Percentiles rank a stretch among this genome's conserved stretches.
Conservation (phyloP, 1,140 invertebrate genomes). For the Caerostris darwini region DNA sequence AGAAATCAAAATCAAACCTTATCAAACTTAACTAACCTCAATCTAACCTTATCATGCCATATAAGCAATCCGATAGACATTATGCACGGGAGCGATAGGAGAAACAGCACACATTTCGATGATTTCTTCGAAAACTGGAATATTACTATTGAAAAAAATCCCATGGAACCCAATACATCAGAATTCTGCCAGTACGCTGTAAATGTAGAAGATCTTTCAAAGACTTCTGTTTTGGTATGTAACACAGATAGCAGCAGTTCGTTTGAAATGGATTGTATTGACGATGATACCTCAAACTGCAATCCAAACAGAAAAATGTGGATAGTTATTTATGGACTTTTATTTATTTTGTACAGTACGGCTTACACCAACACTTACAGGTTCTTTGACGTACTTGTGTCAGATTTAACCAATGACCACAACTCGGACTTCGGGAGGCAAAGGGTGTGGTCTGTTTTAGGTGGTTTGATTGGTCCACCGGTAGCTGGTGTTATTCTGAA, state of each 20-base stretch:
- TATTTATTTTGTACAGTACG: neutral
- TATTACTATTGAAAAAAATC: neutral
- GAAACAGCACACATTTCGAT: neutral
- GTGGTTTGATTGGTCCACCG: neutral
- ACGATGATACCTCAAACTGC: neutral
- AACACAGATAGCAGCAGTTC: neutral
- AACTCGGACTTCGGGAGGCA: constrained; percentile 14
- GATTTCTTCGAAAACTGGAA: neutral
- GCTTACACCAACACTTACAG: neutral
- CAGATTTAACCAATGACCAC: neutral
- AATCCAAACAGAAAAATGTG: neutral
- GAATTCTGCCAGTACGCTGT: neutral
- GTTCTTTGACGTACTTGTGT: constrained; percentile 38
- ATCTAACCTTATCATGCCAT: no score
- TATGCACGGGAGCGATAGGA: neutral
- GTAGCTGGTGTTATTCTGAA: constrained; percentile 8
- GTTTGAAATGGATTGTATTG: neutral
- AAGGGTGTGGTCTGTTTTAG: constrained; percentile 28
- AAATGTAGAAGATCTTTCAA: neutral
- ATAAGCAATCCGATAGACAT: neutral
- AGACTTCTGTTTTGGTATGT: neutral
- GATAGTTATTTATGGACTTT: neutral
- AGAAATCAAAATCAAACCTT: neutral
- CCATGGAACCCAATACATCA: neutral
- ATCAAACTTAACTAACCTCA: neutral